phyloP scores from a whole-genome alignment of 92 coral and sea anemone genomes.

The Hydrozoanthus gracilis region DNA sequence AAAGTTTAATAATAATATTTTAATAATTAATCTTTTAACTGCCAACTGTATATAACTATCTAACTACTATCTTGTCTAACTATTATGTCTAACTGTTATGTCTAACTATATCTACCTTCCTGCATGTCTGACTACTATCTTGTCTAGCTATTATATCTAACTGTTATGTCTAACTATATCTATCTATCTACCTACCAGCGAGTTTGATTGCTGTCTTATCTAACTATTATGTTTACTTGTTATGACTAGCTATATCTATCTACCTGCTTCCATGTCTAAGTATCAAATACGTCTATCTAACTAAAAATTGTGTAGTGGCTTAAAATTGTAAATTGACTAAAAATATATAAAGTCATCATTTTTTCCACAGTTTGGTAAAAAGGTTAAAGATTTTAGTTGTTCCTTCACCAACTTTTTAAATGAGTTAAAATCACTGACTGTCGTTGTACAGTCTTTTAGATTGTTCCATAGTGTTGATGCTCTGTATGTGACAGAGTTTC shows the following conservation, averaged over 20 bases:
- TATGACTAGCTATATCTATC: not conserved
- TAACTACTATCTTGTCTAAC: too few species aligned
- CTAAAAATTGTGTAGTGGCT: constrained; percentile 11
- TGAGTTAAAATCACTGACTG: constrained; percentile 15
- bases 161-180: too few species aligned
- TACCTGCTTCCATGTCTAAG: constrained; percentile 4
- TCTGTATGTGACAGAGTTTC: constrained; percentile 21
- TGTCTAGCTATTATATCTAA: too few species aligned
- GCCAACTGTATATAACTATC: too few species aligned
- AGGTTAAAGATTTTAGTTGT: constrained; percentile 18
- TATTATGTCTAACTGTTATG: too few species aligned
- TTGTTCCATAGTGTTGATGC: constrained; percentile 3
- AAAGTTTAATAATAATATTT: too few species aligned
- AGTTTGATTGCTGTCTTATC: too few species aligned
- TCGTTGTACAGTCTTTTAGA: not conserved
- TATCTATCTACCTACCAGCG: too few species aligned
- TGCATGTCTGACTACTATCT: too few species aligned
- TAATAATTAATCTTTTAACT: too few species aligned
- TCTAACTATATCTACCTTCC: too few species aligned
- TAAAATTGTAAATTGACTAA: constrained; percentile 4
- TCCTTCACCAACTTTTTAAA: constrained; percentile 7
- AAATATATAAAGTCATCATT: constrained; percentile 6
- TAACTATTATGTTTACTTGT: too few species aligned
- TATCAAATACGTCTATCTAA: constrained; percentile 1
- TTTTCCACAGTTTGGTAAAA: constrained; percentile 22